Evolutionary conservation across 2,888 invertebrate genomes (phyloP), one percentile per base, ranked within the genome.

Genomic region (Hydropsyche betteni): DNA sequence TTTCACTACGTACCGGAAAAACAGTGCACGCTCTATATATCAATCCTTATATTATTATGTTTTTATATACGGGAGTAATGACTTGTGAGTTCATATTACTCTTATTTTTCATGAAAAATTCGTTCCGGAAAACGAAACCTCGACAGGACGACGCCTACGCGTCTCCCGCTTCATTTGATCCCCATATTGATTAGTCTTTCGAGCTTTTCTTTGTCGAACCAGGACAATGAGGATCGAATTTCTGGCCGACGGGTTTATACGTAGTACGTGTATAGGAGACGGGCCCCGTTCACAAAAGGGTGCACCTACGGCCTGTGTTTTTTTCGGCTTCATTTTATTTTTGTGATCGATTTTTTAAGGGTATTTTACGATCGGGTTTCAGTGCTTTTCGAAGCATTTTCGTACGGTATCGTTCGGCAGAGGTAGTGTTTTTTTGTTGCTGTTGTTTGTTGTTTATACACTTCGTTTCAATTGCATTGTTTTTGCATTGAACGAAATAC

Each of bases 171-270:
- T 58, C 58, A 58, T 58, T 58, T 24, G 64, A 64, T 64, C 36
- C 34, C n/a, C 36, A 36, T 64, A 34, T 64, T 64, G 64, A 64
- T 64, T 64, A 61, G 34, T 4, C 36, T 64, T 64, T 36, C 64
- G 64, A 64, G 64, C 64, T 64, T 64, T 64, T 64, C 64, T 64
- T 64, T 64, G 64, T 64, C 12, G 14, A 6, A 10, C 34, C 64
- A 36, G 64, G 64, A 64, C 64, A 64, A 64, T 64, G 64, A 64
- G 64, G 58, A 64, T 64, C 64, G 64, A 64, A 64, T 64, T 64
- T 64, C 64, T 64, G 34, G 36, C 6, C 44, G 44, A 44, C 44
- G 44, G 44, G 7, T 10, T 44, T 44, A 44, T 64, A 64, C 64
- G 64, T 64, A 4, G 7, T 64, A 64, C 64, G 61, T 61, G 61